phyloP scores from a whole-genome alignment of 2,113 vertebrate species.

The Pitta sordida region DNA sequence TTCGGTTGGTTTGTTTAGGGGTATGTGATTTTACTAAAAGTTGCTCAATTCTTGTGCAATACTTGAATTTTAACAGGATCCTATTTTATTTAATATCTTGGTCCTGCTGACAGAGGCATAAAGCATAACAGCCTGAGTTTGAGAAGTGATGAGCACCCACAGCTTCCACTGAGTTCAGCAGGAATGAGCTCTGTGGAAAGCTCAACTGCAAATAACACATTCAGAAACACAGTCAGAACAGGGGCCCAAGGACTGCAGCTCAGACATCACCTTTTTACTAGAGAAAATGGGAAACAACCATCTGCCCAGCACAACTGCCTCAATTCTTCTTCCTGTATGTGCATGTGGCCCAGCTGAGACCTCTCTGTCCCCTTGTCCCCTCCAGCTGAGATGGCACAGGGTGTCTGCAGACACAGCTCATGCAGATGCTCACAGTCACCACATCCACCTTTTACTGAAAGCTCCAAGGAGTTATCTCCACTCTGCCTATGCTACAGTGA shows the following conservation, averaged over 20 bases:
- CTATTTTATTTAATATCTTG: neutral
- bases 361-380: neutral
- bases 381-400: neutral
- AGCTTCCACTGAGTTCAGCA: conserved; percentile 32
- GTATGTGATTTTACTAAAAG: neutral
- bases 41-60: neutral
- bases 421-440: neutral
- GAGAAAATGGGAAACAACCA: neutral
- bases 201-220: neutral
- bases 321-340: neutral
- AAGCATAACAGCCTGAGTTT: neutral
- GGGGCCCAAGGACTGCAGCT: neutral
- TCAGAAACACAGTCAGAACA: conserved; percentile 1
- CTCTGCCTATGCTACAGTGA: neutral
- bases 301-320: neutral
- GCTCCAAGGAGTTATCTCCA: neutral
- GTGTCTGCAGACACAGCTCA: neutral
- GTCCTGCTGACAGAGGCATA: neutral
- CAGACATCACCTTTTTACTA: neutral
- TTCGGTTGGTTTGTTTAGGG: neutral
- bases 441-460: neutral
- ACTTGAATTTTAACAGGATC: neutral
- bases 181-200: neutral
- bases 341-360: neutral
- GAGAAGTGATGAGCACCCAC: conserved; percentile 7